These are phyloP conservation scores for Pseudomyrmex concolor DNA, from an alignment of 1,140 invertebrate genomes.

Conservation along the genomic window DNA sequence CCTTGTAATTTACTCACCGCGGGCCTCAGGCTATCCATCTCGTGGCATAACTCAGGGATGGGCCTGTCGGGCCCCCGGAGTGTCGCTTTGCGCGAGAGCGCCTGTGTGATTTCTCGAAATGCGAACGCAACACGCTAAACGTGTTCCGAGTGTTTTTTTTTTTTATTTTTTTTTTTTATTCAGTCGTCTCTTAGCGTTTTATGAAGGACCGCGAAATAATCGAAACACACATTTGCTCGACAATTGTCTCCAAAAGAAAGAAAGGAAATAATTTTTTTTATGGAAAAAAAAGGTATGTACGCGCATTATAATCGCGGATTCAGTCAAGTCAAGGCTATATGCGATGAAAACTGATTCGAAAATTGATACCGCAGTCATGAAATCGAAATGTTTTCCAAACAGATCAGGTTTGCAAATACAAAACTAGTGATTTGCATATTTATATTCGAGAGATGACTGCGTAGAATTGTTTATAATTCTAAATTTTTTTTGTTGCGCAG, in stretches of 20 bases:
- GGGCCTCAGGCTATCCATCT: slow-evolving; percentile 81
- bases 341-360: background rate
- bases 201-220: too few relatives aligned
- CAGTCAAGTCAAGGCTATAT: background rate
- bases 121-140: background rate
- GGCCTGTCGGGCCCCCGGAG: slow-evolving; percentile 69
- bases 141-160: background rate
- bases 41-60: slow-evolving; percentile 82
- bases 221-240: too few relatives aligned
- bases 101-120: slow-evolving; percentile 41
- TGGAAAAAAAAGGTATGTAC: background rate
- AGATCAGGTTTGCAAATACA: slow-evolving; percentile 20
- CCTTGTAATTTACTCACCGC: slow-evolving; percentile 85
- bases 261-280: background rate
- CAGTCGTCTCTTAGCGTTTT: background rate
- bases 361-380: slow-evolving; percentile 27
- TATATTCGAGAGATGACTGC: background rate
- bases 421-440: slow-evolving; percentile 23
- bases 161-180: background rate
- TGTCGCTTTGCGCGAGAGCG: slow-evolving; percentile 72
- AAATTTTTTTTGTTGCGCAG: too few relatives aligned
- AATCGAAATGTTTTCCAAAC: slow-evolving; percentile 12
- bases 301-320: background rate
- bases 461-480: too few relatives aligned
- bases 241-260: too few relatives aligned